A percentile compares a stretch with the other conserved stretches of the same genome.
phyloP scores from a whole-genome alignment of 1,140 invertebrate genomes.

The Ruditapes philippinarum region DNA sequence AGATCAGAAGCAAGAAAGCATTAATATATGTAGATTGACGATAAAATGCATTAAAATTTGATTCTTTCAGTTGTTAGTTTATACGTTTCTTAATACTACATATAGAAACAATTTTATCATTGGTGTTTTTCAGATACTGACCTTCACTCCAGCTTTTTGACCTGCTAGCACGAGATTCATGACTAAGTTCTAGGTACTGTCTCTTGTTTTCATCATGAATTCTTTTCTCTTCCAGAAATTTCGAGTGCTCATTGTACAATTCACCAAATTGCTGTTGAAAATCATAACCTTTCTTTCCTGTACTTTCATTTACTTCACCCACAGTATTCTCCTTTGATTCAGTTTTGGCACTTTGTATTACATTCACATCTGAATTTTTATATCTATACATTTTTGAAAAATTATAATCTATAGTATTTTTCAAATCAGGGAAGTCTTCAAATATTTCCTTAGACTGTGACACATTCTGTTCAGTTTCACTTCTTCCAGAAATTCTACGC shows the following conservation, averaged over 20 bases:
- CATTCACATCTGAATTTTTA: not conserved
- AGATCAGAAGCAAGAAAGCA: too few relatives aligned
- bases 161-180: constrained; percentile 60
- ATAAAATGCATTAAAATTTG: too few relatives aligned
- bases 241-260: constrained; percentile 82
- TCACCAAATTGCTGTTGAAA: constrained; percentile 82
- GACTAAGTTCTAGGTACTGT: not conserved
- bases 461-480: not conserved
- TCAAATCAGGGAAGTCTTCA: constrained; percentile 67
- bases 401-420: constrained; percentile 63
- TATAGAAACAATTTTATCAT: too few relatives aligned
- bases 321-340: not conserved
- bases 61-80: too few relatives aligned
- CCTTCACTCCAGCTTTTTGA: constrained; percentile 82
- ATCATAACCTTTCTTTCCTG: constrained; percentile 75
- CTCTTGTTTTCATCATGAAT: constrained; percentile 62
- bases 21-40: too few relatives aligned
- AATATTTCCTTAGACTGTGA: constrained; percentile 30
- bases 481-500: constrained; percentile 51
- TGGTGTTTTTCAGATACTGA: too few relatives aligned
- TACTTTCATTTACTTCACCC: not conserved
- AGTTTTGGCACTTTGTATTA: not conserved
- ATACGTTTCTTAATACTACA: too few relatives aligned
- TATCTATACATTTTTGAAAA: constrained; percentile 39
- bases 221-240: constrained; percentile 69